A percentile compares a stretch with the other conserved stretches of the same genome.
These are phyloP conservation scores for Crotalus helleri DNA, from an alignment of 2,113 vertebrate species.

Conservation along the genomic window DNA sequence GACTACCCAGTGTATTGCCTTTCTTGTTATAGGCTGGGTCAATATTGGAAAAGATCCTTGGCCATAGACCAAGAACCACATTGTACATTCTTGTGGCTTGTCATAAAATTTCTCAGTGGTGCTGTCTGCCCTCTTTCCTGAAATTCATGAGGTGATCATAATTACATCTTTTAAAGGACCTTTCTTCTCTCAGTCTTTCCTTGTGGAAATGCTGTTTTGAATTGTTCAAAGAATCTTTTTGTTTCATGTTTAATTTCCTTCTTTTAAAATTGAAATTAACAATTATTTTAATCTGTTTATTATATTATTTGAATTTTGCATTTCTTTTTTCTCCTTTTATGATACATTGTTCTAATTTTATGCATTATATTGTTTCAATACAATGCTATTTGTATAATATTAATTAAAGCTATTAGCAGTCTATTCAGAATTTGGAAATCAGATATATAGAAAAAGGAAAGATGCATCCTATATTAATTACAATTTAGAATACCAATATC, in stretches of 20 bases:
- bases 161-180: background rate
- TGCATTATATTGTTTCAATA: background rate
- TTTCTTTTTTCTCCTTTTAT: background rate
- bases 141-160: background rate
- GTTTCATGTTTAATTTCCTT: background rate
- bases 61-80: background rate
- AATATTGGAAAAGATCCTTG: background rate
- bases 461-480: background rate
- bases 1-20: background rate
- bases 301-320: background rate
- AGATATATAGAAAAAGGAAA: background rate
- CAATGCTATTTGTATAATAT: background rate
- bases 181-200: background rate
- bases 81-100: background rate
- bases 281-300: background rate
- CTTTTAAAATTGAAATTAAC: background rate
- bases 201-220: background rate
- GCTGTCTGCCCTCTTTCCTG: background rate
- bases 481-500: background rate
- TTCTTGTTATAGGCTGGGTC: background rate
- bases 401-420: background rate
- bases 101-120: background rate
- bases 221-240: background rate
- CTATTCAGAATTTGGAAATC: background rate
- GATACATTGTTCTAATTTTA: background rate